A percentile compares a stretch with the other conserved stretches of the same genome.
Conservation (phyloP, 92 coral and sea anemone species). For the Umimayanthus chanpuru region DNA sequence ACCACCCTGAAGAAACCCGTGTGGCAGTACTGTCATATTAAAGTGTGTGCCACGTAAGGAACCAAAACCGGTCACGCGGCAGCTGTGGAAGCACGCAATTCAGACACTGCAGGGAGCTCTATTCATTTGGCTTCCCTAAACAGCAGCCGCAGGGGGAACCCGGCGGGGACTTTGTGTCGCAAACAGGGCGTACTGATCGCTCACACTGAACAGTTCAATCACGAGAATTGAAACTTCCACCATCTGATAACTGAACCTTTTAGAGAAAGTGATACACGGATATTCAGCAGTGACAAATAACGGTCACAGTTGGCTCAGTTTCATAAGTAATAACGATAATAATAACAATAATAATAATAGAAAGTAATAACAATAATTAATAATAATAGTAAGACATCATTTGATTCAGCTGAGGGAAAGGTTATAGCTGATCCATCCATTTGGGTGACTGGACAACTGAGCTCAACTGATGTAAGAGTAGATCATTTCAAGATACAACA, state of each 20-base stretch:
- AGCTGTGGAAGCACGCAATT: constrained; percentile 20
- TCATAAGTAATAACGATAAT: neutral
- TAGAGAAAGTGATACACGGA: neutral
- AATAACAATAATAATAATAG: too few relatives aligned
- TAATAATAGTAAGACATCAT: neutral
- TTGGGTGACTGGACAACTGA: neutral
- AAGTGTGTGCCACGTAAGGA: constrained; percentile 52
- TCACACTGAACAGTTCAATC: constrained; percentile 1
- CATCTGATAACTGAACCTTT: neutral
- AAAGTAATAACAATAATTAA: too few relatives aligned
- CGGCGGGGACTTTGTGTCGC: constrained; percentile 10
- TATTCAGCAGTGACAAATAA: neutral
- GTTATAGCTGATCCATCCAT: neutral
- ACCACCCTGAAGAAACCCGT: constrained; percentile 77
- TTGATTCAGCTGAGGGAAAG: neutral
- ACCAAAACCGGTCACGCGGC: neutral
- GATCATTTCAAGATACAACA: neutral
- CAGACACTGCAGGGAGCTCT: constrained; percentile 17
- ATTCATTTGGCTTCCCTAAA: constrained; percentile 11
- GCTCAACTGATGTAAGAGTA: too few relatives aligned
- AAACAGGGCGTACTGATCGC: constrained; percentile 21
- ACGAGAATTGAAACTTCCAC: neutral
- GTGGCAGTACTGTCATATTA: constrained; percentile 97
- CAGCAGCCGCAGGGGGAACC: constrained; percentile 16
- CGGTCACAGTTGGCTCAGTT: constrained; percentile 4